Conservation (phyloP, 2,113 vertebrate genomes). For the Malurus alboscapulatus region DNA sequence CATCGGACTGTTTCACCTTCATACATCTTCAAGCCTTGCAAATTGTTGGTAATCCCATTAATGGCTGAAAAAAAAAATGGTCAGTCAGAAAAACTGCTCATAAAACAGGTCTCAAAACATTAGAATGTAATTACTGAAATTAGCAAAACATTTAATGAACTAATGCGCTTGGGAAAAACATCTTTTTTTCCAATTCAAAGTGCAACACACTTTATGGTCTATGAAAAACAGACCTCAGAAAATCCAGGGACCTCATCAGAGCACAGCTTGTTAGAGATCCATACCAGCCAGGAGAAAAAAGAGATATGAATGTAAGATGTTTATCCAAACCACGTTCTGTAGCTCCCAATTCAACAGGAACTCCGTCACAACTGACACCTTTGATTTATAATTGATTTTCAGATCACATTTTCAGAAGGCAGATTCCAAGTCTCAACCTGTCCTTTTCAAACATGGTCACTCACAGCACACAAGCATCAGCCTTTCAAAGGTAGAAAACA, state of each 20-base stretch:
- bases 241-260: not conserved
- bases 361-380: not conserved
- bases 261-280: not conserved
- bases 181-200: not conserved
- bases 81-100: not conserved
- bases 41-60: slow-evolving; percentile 86
- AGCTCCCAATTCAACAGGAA: not conserved
- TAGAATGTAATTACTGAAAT: not conserved
- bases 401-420: not conserved
- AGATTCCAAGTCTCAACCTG: not conserved
- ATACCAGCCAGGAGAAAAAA: not conserved
- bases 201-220: not conserved
- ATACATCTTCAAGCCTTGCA: slow-evolving; percentile 92
- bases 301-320: not conserved
- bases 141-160: not conserved
- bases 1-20: slow-evolving; percentile 81
- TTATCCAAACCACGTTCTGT: not conserved
- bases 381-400: not conserved
- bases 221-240: not conserved
- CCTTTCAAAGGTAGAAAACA: not conserved
- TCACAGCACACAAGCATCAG: not conserved
- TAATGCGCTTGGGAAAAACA: not conserved
- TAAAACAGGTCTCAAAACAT: not conserved
- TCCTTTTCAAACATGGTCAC: not conserved
- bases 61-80: slow-evolving; percentile 78